Evolutionary conservation across 2,113 vertebrate species (phyloP).

Genomic region (Osmerus eperlanus): DNA sequence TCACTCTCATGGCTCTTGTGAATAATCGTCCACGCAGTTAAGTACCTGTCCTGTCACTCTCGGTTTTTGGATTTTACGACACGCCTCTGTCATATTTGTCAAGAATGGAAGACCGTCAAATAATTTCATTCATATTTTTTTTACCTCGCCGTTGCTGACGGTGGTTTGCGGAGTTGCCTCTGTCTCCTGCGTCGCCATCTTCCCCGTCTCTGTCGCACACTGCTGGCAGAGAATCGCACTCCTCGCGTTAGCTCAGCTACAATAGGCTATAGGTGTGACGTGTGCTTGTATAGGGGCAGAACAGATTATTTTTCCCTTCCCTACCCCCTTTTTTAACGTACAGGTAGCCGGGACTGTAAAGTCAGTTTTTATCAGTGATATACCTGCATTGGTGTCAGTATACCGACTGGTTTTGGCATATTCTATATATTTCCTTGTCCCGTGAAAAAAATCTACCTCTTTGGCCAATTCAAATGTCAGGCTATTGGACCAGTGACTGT

Average conservation of each 20-base stretch:
- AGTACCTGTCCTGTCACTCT: not conserved
- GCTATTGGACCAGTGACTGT: too few relatives aligned
- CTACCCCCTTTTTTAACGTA: too few relatives aligned
- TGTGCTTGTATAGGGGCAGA: not conserved
- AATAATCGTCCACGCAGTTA: constrained; percentile 7
- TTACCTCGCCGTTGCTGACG: constrained; percentile 79
- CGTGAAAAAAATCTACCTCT: too few relatives aligned
- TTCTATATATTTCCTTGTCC: too few relatives aligned
- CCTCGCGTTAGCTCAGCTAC: constrained; percentile 62
- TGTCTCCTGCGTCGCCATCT: constrained; percentile 80
- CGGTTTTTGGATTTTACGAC: not conserved
- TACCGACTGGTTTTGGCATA: too few relatives aligned
- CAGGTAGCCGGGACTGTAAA: too few relatives aligned
- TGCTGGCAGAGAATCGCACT: constrained; percentile 42
- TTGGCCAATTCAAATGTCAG: too few relatives aligned
- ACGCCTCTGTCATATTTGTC: accelerated
- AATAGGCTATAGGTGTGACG: constrained; percentile 18
- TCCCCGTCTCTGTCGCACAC: constrained; percentile 71
- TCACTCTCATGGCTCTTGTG: constrained; percentile 44
- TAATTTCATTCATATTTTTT: constrained; percentile 53
- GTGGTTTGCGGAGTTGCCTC: constrained; percentile 56
- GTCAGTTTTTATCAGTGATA: too few relatives aligned
- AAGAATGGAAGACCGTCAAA: not conserved
- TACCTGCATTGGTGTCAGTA: too few relatives aligned
- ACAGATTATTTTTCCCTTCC: not conserved